Base-by-base conservation (phyloP, 2,888 invertebrate genomes). In the Melanotus villosus region DNA sequence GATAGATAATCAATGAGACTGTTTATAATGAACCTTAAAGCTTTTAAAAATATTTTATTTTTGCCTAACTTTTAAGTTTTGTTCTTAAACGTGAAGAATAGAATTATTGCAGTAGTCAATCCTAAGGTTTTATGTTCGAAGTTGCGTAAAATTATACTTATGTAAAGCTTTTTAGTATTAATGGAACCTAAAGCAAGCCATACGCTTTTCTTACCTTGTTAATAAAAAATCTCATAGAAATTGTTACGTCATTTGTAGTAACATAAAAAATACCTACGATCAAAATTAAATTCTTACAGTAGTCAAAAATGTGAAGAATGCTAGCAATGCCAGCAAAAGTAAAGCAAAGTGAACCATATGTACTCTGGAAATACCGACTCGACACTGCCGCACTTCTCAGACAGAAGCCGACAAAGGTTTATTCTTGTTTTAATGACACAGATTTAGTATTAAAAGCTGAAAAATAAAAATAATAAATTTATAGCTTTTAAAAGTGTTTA, bases 391-490 rank as follows among this genome's bases (percentile, higher is more conserved):
- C 67, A 76, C 65, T 71, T 74, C 75, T 76, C 69, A 73, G 70
- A 73, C 78, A 75, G 79, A 70, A 78, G 80, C 82, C 83, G 83
- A 82, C 83, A 83, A 83, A 83, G 82, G 78, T 74, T 75, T 78
- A 78, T 77, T 79, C 80, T 78, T 77, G 79, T 79, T 81, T 79
- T 78, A 80, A 80, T 81, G 83, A 83, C 83, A 82, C 81, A 82
- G 82, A 83, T 83, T 83, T 83, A 82, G 81, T 83, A 83, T 83
- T 83, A 82, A 78, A 78, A 78, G 74, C 77, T 78, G 79, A 79
- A 81, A 77, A 84, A 83, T 80, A 82, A 83, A 84, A 82, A 80
- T 80, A 81, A 82, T 81, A 81, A 81, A 83, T 83, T 83, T 83
- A 83, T 82, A 75, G 80, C 81, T 78, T 76, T 80, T 79, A 78